Evolutionary conservation across 2,797 vertebrate genomes (phyloP).

Genomic region (Cossypha dichroa): DNA sequence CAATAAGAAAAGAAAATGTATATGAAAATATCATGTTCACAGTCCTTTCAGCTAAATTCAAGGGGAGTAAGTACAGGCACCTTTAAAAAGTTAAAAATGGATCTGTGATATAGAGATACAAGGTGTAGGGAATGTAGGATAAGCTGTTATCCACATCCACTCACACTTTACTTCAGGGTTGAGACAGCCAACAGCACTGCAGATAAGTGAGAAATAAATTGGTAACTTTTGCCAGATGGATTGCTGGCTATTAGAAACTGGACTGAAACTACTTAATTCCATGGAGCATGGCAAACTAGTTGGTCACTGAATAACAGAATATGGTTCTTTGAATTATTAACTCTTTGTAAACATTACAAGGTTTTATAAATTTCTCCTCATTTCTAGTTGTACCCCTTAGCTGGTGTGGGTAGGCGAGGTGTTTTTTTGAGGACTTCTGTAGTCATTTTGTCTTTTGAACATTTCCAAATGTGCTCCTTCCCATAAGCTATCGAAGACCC

Average conservation of each 20-base stretch:
- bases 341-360: not conserved
- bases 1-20: not conserved
- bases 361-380: not conserved
- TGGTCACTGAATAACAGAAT: not conserved
- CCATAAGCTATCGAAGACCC: not conserved
- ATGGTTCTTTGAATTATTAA: slow-evolving; percentile 14
- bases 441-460: not conserved
- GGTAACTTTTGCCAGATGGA: not conserved
- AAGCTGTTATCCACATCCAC: not conserved
- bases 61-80: not conserved
- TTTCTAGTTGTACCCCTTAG: not conserved
- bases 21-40: not conserved
- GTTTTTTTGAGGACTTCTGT: not conserved
- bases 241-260: not conserved
- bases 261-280: slow-evolving; percentile 5
- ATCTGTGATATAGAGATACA: not conserved
- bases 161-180: not conserved
- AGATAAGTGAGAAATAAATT: not conserved
- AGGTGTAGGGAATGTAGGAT: not conserved
- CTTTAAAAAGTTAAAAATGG: not conserved
- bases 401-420: not conserved
- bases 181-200: not conserved
- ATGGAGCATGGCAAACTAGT: not conserved
- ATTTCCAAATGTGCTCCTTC: slow-evolving; percentile 2
- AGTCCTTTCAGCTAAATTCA: not conserved